These are phyloP conservation scores for Pangasius krempfi DNA, from an alignment of 2,797 vertebrate species.

Conservation along the genomic window DNA sequence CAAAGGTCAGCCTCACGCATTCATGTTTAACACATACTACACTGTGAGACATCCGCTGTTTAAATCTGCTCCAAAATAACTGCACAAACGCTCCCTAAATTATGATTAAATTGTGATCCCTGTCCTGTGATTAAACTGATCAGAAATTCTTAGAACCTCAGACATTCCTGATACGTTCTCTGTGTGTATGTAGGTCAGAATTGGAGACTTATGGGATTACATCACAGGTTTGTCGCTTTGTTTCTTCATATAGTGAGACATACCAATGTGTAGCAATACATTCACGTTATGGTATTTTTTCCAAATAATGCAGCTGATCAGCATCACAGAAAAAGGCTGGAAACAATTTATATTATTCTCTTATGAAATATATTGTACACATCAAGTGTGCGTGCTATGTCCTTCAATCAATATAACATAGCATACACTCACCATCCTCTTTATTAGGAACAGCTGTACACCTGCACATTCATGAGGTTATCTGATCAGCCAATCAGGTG, in stretches of 20 bases:
- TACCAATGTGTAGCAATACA: neutral
- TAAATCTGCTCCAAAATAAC: neutral
- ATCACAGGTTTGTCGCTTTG: neutral
- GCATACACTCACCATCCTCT: neutral
- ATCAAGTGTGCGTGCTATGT: neutral
- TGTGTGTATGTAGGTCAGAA: neutral
- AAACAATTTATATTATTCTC: neutral
- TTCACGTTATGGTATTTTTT: neutral
- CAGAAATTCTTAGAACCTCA: neutral
- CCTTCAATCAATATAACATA: neutral
- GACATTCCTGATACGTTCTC: neutral
- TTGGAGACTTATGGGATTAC: neutral
- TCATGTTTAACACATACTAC: constrained; percentile 73
- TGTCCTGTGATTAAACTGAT: neutral
- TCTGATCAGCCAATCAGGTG: neutral
- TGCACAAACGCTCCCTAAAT: neutral
- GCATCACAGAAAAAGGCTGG: neutral
- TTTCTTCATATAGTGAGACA: neutral
- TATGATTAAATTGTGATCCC: neutral
- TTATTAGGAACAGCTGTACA: neutral
- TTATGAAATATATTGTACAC: neutral
- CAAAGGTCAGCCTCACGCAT: constrained; percentile 75
- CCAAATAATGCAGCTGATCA: neutral
- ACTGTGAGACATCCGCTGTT: constrained; percentile 40
- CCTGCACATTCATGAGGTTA: neutral